phyloP scores from a whole-genome alignment of 2,113 vertebrate genomes.

The Alligator mississippiensis region DNA sequence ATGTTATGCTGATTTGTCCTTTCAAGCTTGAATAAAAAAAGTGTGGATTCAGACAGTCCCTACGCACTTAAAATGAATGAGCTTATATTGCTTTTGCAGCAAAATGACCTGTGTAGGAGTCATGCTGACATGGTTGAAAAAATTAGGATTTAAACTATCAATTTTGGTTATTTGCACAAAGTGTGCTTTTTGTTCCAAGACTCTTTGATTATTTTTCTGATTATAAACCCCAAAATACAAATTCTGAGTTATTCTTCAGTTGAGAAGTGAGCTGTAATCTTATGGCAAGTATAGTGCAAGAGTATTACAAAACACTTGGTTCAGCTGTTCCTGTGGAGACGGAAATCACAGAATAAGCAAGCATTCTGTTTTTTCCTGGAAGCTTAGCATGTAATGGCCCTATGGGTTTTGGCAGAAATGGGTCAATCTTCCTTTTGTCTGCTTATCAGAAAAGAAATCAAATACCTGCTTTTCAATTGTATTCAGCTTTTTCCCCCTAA shows the following conservation, averaged over 20 bases:
- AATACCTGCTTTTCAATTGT: constrained; percentile 1
- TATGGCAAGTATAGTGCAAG: not conserved
- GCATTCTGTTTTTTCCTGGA: not conserved
- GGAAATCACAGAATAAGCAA: constrained; percentile 18
- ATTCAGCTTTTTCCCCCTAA: not conserved
- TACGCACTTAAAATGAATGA: constrained; percentile 26
- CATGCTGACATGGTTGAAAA: not conserved
- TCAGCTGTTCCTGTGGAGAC: constrained; percentile 23
- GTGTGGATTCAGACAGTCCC: not conserved
- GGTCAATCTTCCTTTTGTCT: constrained; percentile 73
- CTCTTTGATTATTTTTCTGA: not conserved
- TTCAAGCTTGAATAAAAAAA: not conserved
- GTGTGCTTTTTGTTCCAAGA: not conserved
- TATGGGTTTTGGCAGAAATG: constrained; percentile 55
- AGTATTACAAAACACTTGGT: constrained; percentile 3
- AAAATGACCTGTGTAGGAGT: constrained; percentile 32
- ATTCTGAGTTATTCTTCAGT: not conserved
- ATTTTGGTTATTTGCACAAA: not conserved
- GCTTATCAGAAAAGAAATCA: constrained; percentile 30
- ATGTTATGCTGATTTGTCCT: not conserved
- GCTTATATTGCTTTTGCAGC: constrained; percentile 10
- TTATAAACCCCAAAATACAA: not conserved
- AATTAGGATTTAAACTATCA: not conserved
- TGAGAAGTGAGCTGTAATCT: not conserved
- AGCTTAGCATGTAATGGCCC: constrained; percentile 8